Evolutionary conservation across 37 sponge, comb jelly and placozoan species (phyloP).

Genomic region (Ianthella basta): DNA sequence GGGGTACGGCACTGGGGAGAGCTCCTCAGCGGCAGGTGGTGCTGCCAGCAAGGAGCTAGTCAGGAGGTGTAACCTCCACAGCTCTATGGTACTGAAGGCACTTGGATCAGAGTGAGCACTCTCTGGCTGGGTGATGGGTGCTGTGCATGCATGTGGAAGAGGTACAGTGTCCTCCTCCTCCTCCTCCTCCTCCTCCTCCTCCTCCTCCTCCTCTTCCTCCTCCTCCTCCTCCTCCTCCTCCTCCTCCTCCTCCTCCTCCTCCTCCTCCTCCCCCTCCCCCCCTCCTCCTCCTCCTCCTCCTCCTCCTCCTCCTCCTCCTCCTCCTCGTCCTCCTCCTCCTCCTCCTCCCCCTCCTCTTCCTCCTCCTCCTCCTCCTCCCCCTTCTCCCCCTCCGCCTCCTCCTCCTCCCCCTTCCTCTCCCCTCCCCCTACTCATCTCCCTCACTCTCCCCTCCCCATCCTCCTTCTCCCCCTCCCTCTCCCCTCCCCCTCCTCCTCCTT

Average conservation of each 20-base stretch:
- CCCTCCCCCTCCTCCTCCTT: too few relatives aligned
- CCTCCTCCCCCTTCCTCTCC: not conserved
- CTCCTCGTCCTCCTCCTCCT: not conserved
- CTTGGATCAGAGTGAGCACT: slow-evolving; percentile 21
- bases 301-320: slow-evolving; percentile 7
- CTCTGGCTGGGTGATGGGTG: too few relatives aligned
- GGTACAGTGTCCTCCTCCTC: too few relatives aligned
- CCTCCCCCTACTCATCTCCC: not conserved
- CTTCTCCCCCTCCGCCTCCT: not conserved
- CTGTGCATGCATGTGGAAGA: too few relatives aligned
- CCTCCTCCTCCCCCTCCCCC: not conserved
- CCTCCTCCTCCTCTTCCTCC: too few relatives aligned
- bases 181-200: too few relatives aligned
- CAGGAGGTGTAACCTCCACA: slow-evolving; percentile 81
- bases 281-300: not conserved
- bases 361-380: slow-evolving; percentile 5
- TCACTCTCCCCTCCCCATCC: too few relatives aligned
- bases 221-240: too few relatives aligned
- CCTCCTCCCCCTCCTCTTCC: not conserved
- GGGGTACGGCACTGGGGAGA: too few relatives aligned
- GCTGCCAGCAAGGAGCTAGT: slow-evolving; percentile 25
- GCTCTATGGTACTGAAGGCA: slow-evolving; percentile 71
- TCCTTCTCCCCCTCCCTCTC: too few relatives aligned
- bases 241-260: too few relatives aligned
- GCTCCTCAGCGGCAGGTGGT: too few relatives aligned